phyloP scores from a whole-genome alignment of 2,888 invertebrate genomes.

The Xestia ashworthii region DNA sequence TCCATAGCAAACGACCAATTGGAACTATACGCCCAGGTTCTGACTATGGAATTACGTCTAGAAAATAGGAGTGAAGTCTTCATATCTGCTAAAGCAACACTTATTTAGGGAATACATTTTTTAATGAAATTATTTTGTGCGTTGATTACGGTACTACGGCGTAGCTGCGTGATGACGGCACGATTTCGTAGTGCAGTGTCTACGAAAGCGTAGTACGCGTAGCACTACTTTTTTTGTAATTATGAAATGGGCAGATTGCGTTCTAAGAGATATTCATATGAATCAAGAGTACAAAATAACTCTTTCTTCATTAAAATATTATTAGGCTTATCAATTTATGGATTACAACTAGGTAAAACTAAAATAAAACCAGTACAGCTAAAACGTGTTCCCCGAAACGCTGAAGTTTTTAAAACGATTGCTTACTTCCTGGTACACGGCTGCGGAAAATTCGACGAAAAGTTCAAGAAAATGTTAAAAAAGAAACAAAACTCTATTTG shows the following conservation, averaged over 20 bases:
- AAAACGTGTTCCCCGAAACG: not conserved
- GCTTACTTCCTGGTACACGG: not conserved
- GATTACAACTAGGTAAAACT: not conserved
- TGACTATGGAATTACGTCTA: not conserved
- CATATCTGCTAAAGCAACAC: not conserved
- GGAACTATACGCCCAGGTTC: not conserved
- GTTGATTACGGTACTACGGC: not conserved
- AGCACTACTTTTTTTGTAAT: not conserved
- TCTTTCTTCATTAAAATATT: not conserved
- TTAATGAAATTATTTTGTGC: not conserved
- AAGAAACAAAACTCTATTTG: not conserved
- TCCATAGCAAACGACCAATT: not conserved
- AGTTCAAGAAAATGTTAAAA: not conserved
- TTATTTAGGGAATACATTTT: not conserved
- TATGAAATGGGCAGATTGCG: too few species aligned
- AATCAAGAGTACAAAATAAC: not conserved
- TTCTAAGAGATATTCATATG: not conserved
- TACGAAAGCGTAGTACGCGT: not conserved
- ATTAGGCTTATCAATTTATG: too few species aligned
- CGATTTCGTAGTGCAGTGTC: not conserved
- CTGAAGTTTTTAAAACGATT: constrained; percentile 4
- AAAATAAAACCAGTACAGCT: not conserved
- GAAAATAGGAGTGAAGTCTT: not conserved
- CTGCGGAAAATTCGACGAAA: not conserved
- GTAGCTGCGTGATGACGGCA: not conserved